These are phyloP conservation scores for Drosophila willistoni DNA, from an alignment of 1,140 invertebrate genomes.

Conservation along the genomic window DNA sequence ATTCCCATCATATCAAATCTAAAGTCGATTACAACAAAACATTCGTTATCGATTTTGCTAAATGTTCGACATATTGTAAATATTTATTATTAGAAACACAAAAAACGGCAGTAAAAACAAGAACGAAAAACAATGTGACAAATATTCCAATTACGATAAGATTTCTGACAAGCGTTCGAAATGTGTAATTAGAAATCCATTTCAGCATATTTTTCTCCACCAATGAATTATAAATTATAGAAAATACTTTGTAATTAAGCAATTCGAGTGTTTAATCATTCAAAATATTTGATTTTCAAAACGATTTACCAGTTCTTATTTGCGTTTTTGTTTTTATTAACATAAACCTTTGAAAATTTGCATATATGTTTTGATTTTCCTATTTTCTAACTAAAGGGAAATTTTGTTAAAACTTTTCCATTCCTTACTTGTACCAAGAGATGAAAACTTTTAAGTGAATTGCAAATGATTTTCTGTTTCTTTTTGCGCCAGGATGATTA, in stretches of 20 bases:
- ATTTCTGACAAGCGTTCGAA: neutral
- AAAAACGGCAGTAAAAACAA: neutral
- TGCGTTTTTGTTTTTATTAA: neutral
- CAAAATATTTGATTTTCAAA: neutral
- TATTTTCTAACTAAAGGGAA: neutral
- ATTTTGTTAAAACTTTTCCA: conserved; percentile 18
- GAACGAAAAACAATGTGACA: neutral
- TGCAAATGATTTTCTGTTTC: conserved; percentile 52
- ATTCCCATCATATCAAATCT: conserved; percentile 4
- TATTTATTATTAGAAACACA: neutral
- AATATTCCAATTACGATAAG: conserved; percentile 18
- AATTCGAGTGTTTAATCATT: too few relatives aligned
- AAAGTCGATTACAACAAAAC: conserved; percentile 6
- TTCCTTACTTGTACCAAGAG: neutral
- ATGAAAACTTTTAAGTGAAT: conserved; percentile 39
- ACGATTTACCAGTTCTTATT: neutral
- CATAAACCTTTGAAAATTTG: conserved; percentile 22
- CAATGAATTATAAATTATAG: neutral
- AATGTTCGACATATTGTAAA: conserved; percentile 18
- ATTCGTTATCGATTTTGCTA: neutral
- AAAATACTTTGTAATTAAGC: neutral
- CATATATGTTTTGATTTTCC: neutral
- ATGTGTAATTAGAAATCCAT: conserved; percentile 10
- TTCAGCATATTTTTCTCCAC: neutral
- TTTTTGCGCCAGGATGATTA: conserved; percentile 60